Evolutionary conservation across 1,140 invertebrate genomes (phyloP).

Genomic region (Phymorhynchus buccinoides): DNA sequence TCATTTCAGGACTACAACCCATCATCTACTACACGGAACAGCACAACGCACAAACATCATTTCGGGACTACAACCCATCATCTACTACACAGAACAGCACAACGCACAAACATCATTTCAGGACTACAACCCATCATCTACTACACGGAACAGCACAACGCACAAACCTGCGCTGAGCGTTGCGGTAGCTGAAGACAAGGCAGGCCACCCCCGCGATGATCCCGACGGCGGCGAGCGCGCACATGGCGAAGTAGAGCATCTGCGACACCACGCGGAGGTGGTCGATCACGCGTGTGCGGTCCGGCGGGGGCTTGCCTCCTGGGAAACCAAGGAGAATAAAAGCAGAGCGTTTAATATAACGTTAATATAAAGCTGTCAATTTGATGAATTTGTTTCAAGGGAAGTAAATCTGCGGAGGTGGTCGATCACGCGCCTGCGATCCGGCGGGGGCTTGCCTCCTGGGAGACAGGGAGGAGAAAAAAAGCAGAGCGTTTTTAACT

Average conservation of each 20-base stretch:
- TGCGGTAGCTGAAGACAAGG: slow-evolving; percentile 92
- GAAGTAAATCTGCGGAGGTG: no score
- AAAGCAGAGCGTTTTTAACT: no score
- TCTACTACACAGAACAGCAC: no score
- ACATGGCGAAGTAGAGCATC: slow-evolving; percentile 92
- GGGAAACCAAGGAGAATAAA: slow-evolving; percentile 39
- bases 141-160: neutral
- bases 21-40: no score
- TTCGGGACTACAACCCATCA: no score
- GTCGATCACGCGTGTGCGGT: slow-evolving; percentile 90
- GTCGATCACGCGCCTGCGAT: slow-evolving; percentile 90
- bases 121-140: neutral
- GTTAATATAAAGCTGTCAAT: no score
- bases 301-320: slow-evolving; percentile 89
- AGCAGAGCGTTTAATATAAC: no score
- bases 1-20: no score
- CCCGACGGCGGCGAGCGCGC: slow-evolving; percentile 87
- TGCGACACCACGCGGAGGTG: slow-evolving; percentile 81
- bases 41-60: no score
- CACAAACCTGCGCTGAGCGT: slow-evolving; percentile 88
- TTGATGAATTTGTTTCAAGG: no score
- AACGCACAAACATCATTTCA: no score
- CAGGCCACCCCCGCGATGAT: slow-evolving; percentile 87
- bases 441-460: slow-evolving; percentile 89
- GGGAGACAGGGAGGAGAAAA: slow-evolving; percentile 40